A percentile compares a stretch with the other conserved stretches of the same genome.
phyloP scores from a whole-genome alignment of 2,888 invertebrate genomes.

The Oegoconia quadripuncta region DNA sequence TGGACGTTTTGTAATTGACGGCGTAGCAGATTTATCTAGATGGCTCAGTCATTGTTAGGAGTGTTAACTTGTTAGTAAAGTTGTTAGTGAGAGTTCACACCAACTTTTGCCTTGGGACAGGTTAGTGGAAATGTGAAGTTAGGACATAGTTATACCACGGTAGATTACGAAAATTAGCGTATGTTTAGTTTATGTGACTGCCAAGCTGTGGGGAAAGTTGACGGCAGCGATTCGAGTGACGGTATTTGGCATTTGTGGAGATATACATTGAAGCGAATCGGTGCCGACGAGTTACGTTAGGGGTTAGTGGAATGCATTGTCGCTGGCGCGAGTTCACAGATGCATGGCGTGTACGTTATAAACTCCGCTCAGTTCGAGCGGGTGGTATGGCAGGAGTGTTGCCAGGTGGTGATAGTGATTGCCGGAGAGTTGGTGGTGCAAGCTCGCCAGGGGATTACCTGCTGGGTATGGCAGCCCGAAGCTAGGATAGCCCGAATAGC shows the following conservation, averaged over 20 bases:
- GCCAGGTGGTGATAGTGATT: conserved; percentile 81
- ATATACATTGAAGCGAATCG: conserved; percentile 45
- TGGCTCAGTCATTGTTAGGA: conserved; percentile 76
- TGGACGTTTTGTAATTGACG: conserved; percentile 73
- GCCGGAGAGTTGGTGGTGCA: conserved; percentile 85
- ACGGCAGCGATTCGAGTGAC: conserved; percentile 16
- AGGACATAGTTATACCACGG: conserved; percentile 63
- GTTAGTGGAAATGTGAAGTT: conserved; percentile 65
- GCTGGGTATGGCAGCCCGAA: conserved; percentile 98
- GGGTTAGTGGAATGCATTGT: conserved; percentile 76
- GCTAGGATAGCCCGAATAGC: conserved; percentile 98
- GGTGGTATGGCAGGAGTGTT: conserved; percentile 82
- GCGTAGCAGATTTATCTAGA: conserved; percentile 70
- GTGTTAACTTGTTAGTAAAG: conserved; percentile 74
- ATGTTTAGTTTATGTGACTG: conserved; percentile 54
- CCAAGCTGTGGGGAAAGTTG: conserved; percentile 21
- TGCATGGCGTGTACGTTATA: conserved; percentile 88
- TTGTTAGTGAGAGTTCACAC: conserved; percentile 70
- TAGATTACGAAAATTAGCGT: conserved; percentile 58
- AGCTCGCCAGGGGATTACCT: conserved; percentile 93
- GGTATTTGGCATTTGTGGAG: conserved; percentile 17
- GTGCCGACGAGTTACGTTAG: conserved; percentile 54
- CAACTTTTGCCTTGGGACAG: conserved; percentile 61
- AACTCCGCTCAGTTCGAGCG: conserved; percentile 82
- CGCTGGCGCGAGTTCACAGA: conserved; percentile 83